These are phyloP conservation scores for Ia io DNA, from an alignment of 2,113 vertebrate species.

Conservation along the genomic window DNA sequence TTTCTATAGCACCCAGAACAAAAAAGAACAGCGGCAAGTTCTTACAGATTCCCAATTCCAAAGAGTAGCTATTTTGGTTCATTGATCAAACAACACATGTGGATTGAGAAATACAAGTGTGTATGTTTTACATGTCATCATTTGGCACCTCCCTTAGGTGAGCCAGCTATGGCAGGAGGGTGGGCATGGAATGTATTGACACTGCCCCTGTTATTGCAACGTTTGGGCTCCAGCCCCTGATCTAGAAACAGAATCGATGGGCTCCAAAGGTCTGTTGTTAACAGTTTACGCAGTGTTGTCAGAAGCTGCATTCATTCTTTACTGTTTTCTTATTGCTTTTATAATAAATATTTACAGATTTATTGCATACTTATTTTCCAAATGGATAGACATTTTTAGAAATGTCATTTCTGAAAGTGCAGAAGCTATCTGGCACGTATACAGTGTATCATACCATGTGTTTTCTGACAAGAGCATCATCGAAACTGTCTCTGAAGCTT, in stretches of 20 bases:
- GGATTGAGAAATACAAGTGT: conserved; percentile 59
- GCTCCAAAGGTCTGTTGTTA: conserved; percentile 71
- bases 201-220: neutral
- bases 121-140: conserved; percentile 45
- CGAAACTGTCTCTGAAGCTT: conserved; percentile 72
- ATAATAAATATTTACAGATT: conserved; percentile 82
- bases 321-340: conserved; percentile 80
- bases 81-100: conserved; percentile 69
- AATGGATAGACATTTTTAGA: conserved; percentile 75
- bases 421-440: conserved; percentile 72
- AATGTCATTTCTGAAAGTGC: conserved; percentile 74
- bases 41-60: conserved; percentile 53
- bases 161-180: neutral
- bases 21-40: conserved; percentile 63
- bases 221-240: conserved; percentile 53
- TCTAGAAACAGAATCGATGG: conserved; percentile 43
- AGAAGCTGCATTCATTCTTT: conserved; percentile 68
- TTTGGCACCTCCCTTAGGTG: conserved; percentile 38
- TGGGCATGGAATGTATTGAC: neutral
- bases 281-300: conserved; percentile 74
- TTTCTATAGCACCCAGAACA: neutral
- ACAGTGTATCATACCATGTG: conserved; percentile 76
- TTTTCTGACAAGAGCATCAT: conserved; percentile 78
- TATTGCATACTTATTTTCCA: conserved; percentile 70
- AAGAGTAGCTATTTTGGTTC: conserved; percentile 66